These are phyloP conservation scores for Drosophila hamatofila DNA, from an alignment of 2,888 invertebrate species.

Conservation along the genomic window DNA sequence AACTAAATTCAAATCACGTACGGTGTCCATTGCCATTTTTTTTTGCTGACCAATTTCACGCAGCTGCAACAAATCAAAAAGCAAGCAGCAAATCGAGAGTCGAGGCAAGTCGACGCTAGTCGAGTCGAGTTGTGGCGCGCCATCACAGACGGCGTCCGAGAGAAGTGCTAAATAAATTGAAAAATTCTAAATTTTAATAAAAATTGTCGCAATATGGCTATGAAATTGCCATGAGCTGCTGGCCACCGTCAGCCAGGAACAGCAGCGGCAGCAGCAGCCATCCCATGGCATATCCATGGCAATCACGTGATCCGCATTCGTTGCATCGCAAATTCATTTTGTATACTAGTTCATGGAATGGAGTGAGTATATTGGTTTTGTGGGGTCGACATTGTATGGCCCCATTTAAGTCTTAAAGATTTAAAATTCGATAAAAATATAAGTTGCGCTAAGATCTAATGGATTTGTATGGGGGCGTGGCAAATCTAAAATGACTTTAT, in stretches of 20 bases:
- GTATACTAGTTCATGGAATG: not conserved
- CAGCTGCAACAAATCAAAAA: conserved; percentile 80
- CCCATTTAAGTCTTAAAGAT: not conserved
- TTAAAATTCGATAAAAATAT: not conserved
- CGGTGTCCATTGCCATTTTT: conserved; percentile 66
- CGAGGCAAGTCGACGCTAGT: not conserved
- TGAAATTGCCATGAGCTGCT: conserved; percentile 71
- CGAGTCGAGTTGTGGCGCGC: not conserved
- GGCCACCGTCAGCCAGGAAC: conserved; percentile 21
- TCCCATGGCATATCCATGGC: conserved; percentile 41
- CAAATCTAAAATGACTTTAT: not conserved
- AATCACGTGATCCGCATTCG: conserved; percentile 64
- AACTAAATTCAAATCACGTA: conserved; percentile 74
- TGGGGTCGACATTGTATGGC: not conserved
- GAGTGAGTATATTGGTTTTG: not conserved
- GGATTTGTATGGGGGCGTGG: not conserved
- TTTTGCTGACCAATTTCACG: conserved; percentile 76
- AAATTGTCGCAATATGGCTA: conserved; percentile 80
- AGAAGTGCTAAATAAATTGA: conserved; percentile 75
- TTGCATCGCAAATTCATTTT: conserved; percentile 55
- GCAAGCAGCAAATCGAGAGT: conserved; percentile 34
- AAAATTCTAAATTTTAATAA: conserved; percentile 78
- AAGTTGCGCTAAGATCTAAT: too few relatives aligned
- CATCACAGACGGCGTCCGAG: conserved; percentile 13
- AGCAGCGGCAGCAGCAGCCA: conserved; percentile 6